A percentile compares a stretch with the other conserved stretches of the same genome.
phyloP scores from a whole-genome alignment of 2,113 vertebrate genomes.

The Brachypteracias leptosomus region DNA sequence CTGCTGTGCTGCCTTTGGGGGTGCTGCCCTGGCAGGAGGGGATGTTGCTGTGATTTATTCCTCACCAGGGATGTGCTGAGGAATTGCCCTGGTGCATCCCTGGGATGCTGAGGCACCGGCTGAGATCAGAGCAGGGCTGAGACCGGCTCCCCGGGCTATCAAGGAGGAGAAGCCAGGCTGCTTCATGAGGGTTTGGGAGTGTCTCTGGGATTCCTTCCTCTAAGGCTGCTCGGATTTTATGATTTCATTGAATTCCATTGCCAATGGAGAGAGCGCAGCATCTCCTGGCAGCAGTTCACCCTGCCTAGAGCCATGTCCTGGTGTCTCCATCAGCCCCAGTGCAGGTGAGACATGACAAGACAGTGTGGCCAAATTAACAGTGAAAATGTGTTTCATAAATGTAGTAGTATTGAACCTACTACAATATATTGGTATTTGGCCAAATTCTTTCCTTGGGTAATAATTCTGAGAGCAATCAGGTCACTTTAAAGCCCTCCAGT shows the following conservation, averaged over 20 bases:
- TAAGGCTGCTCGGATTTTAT: neutral
- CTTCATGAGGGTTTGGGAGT: neutral
- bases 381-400: neutral
- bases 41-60: fast-evolving
- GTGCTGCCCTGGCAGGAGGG: neutral
- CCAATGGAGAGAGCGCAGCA: neutral
- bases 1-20: neutral
- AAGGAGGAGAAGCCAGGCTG: neutral
- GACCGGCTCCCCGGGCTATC: neutral
- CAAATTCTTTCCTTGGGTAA: neutral
- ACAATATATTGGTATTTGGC: neutral
- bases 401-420: neutral
- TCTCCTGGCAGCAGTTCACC: neutral
- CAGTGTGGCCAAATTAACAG: neutral
- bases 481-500: neutral
- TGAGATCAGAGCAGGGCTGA: neutral
- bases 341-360: neutral
- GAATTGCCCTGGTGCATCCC: neutral
- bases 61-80: neutral
- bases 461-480: neutral
- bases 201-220: neutral
- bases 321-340: fast-evolving
- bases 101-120: neutral
- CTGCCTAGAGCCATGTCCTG: fast-evolving
- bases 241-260: neutral